Percentiles rank a stretch among this genome's conserved stretches.
Evolutionary conservation across 2,113 vertebrate species (phyloP).

Genomic region (Pituophis catenifer): DNA sequence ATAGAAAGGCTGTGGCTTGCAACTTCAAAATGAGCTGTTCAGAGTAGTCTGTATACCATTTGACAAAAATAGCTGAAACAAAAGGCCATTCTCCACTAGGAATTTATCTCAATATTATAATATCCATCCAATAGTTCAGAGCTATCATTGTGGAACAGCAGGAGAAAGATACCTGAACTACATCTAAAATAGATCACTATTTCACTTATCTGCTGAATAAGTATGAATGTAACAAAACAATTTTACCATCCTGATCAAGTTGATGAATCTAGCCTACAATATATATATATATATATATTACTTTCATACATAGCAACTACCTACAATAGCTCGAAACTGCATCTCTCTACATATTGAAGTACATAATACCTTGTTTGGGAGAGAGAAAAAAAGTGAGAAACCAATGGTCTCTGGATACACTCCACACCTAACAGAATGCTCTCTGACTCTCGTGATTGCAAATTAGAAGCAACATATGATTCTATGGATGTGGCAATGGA

Average conservation of each 20-base stretch:
- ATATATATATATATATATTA: background rate
- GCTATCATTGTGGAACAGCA: background rate
- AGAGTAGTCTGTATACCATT: background rate
- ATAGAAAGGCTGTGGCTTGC: background rate
- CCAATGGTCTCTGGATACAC: background rate
- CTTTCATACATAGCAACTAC: background rate
- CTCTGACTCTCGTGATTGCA: background rate
- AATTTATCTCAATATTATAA: background rate
- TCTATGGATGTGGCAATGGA: background rate
- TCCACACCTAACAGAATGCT: background rate
- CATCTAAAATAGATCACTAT: background rate
- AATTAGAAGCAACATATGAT: background rate
- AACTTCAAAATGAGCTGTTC: background rate
- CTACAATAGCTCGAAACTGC: background rate
- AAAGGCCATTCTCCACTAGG: background rate
- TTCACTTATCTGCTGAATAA: background rate
- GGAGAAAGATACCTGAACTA: background rate
- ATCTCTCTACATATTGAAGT: background rate
- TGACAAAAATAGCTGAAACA: background rate
- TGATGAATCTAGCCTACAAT: background rate
- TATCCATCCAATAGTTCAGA: background rate
- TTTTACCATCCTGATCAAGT: background rate
- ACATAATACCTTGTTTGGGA: background rate
- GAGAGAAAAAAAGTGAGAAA: background rate
- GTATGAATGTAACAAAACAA: background rate